These are phyloP conservation scores for Callipepla squamata DNA, from an alignment of 2,113 vertebrate genomes.

Conservation along the genomic window DNA sequence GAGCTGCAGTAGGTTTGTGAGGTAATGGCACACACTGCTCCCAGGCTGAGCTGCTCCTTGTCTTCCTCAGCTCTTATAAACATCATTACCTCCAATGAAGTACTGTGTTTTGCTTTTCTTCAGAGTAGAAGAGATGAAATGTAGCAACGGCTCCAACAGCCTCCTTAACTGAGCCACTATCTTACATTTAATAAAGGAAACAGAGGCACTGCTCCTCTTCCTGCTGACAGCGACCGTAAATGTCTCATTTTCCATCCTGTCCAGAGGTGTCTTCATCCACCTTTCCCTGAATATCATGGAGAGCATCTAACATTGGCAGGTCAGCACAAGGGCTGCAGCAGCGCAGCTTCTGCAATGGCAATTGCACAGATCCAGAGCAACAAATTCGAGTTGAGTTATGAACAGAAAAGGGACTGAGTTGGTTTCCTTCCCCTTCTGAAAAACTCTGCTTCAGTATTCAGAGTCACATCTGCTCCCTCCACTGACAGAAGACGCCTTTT, in stretches of 20 bases:
- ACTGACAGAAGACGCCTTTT: neutral
- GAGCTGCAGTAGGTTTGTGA: neutral
- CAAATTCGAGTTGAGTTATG: neutral
- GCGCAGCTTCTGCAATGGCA: neutral
- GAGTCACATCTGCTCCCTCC: neutral
- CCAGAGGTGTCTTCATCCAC: neutral
- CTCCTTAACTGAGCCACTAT: neutral
- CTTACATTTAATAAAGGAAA: neutral
- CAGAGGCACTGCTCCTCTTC: neutral
- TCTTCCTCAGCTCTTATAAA: neutral
- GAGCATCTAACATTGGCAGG: neutral
- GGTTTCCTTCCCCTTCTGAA: neutral
- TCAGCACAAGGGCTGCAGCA: neutral
- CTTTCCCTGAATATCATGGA: neutral
- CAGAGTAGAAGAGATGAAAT: neutral
- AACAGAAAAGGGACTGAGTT: neutral
- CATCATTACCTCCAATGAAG: neutral
- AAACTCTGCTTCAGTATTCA: neutral
- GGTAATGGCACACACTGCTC: neutral
- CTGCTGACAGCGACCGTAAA: neutral
- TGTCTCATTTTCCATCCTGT: neutral
- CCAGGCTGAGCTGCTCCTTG: neutral
- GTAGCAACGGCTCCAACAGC: neutral
- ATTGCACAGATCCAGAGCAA: neutral
- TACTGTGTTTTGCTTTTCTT: neutral